Percentiles rank a stretch among this genome's conserved stretches.
Conservation (phyloP, 2,113 vertebrate genomes). For the Pseudopodoces humilis region DNA sequence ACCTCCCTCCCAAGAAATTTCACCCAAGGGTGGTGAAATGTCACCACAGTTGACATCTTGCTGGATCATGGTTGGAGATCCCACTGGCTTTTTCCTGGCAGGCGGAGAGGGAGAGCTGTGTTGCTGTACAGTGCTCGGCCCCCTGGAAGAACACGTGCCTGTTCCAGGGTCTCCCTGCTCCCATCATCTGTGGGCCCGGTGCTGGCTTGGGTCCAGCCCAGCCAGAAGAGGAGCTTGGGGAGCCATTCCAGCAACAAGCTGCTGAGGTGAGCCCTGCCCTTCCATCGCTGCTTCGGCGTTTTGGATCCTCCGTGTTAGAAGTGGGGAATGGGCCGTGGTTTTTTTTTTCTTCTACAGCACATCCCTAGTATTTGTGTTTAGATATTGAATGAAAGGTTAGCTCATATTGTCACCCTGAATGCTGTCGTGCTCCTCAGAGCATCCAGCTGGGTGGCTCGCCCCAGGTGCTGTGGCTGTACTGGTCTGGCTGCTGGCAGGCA, state of each 20-base stretch:
- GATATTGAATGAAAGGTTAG: fast-evolving
- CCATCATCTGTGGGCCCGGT: slow-evolving; percentile 35
- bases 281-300: fast-evolving
- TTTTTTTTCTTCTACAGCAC: not conserved
- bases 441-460: fast-evolving
- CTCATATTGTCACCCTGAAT: fast-evolving
- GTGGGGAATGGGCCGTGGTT: fast-evolving
- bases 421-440: not conserved
- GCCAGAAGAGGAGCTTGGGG: not conserved
- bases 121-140: slow-evolving; percentile 27
- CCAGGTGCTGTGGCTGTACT: not conserved
- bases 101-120: slow-evolving; percentile 68
- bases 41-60: not conserved
- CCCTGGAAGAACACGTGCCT: slow-evolving; percentile 58
- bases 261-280: slow-evolving; percentile 64
- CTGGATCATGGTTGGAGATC: not conserved
- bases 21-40: not conserved
- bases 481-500: not conserved
- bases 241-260: slow-evolving; percentile 58
- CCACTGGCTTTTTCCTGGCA: not conserved
- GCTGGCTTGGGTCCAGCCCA: not conserved
- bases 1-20: not conserved
- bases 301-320: fast-evolving
- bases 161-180: slow-evolving; percentile 35
- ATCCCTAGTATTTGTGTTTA: not conserved